These are phyloP conservation scores for Gymnopithys bicolor DNA, from an alignment of 2,797 vertebrate genomes.

Conservation along the genomic window DNA sequence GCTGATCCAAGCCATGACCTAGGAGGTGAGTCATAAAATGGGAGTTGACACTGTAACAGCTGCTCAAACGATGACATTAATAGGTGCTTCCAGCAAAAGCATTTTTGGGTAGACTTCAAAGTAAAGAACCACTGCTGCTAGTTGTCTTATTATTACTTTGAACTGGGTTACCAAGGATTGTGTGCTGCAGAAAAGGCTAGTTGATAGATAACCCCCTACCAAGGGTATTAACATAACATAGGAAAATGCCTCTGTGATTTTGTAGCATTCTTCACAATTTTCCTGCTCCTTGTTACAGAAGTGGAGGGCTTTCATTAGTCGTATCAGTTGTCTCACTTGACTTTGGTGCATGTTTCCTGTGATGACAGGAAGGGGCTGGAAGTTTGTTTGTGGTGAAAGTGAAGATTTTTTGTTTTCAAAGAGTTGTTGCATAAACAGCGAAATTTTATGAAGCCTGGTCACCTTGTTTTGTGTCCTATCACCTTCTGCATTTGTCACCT, in stretches of 20 bases:
- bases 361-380: neutral
- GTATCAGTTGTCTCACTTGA: neutral
- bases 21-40: neutral
- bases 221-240: neutral
- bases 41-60: slow-evolving; percentile 13
- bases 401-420: neutral
- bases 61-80: neutral
- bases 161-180: neutral
- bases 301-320: slow-evolving; percentile 1
- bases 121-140: neutral
- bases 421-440: neutral
- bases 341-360: neutral
- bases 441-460: neutral
- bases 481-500: neutral
- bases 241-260: neutral
- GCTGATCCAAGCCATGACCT: neutral
- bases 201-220: neutral
- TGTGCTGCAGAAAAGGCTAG: neutral
- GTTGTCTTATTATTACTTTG: neutral
- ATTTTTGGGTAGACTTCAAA: slow-evolving; percentile 39
- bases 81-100: slow-evolving; percentile 8
- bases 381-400: neutral
- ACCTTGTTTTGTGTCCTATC: neutral
- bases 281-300: neutral
- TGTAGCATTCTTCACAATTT: neutral